Conservation (phyloP, 2,888 invertebrate species). For the Apamea epomidion region DNA sequence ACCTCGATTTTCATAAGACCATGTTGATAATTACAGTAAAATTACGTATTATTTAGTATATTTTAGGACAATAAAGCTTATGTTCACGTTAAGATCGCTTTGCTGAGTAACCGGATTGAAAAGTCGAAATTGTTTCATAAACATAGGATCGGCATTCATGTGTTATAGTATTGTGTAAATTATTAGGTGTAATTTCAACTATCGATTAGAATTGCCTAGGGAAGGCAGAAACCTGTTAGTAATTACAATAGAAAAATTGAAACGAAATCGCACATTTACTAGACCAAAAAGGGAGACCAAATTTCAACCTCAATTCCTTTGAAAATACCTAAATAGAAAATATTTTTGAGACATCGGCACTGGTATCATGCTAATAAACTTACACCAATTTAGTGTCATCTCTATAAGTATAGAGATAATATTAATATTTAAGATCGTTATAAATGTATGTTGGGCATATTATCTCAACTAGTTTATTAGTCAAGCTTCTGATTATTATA, state of each 20-base stretch:
- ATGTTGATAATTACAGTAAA: slow-evolving; percentile 21
- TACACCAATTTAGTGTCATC: slow-evolving; percentile 59
- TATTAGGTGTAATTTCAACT: slow-evolving; percentile 55
- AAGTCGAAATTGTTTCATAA: slow-evolving; percentile 33
- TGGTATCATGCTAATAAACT: slow-evolving; percentile 65
- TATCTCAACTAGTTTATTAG: slow-evolving; percentile 47
- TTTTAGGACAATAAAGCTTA: slow-evolving; percentile 65
- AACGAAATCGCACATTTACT: slow-evolving; percentile 80
- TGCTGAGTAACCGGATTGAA: slow-evolving; percentile 35
- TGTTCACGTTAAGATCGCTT: slow-evolving; percentile 54
- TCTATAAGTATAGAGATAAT: slow-evolving; percentile 45
- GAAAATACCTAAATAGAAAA: slow-evolving; percentile 62
- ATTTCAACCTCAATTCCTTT: slow-evolving; percentile 72
- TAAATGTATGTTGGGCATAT: slow-evolving; percentile 30
- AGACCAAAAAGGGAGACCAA: slow-evolving; percentile 84
- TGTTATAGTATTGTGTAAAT: slow-evolving; percentile 53
- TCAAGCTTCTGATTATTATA: slow-evolving; percentile 27
- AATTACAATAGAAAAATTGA: slow-evolving; percentile 63
- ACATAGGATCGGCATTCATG: slow-evolving; percentile 51
- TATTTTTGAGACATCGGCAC: slow-evolving; percentile 76
- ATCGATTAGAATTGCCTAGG: slow-evolving; percentile 66
- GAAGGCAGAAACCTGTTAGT: slow-evolving; percentile 60
- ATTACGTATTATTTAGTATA: slow-evolving; percentile 55
- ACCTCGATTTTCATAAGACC: slow-evolving; percentile 67
- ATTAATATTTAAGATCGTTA: slow-evolving; percentile 46